Evolutionary conservation across 1,140 invertebrate genomes (phyloP).

Genomic region (Drosophila parabipectinata): DNA sequence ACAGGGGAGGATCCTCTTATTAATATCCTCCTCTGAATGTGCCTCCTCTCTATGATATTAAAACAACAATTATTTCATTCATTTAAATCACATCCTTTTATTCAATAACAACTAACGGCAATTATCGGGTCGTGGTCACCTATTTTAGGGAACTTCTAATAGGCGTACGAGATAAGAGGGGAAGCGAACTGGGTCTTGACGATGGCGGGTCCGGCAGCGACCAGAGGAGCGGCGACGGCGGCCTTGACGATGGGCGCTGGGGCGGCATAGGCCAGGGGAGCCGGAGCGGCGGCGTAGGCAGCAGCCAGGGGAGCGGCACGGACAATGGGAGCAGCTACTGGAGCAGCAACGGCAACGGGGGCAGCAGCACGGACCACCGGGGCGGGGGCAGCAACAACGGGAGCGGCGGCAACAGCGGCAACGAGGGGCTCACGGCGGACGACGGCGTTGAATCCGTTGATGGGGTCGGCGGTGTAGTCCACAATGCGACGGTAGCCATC

Average conservation of each 20-base stretch:
- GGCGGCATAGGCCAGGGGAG: conserved; percentile 46
- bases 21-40: no score
- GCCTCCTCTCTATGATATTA: not conserved
- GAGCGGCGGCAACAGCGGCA: conserved; percentile 71
- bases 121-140: conserved; percentile 66
- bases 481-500: conserved; percentile 84
- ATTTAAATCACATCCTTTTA: conserved; percentile 72
- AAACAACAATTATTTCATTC: conserved; percentile 21
- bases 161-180: conserved; percentile 76
- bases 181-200: conserved; percentile 78
- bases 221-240: conserved; percentile 48
- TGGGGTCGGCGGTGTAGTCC: conserved; percentile 81
- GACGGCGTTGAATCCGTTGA: conserved; percentile 84
- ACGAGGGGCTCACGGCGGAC: conserved; percentile 82
- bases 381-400: conserved; percentile 66
- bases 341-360: conserved; percentile 57
- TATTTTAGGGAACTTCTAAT: conserved; percentile 46
- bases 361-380: conserved; percentile 51
- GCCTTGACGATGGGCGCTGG: conserved; percentile 57
- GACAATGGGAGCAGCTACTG: conserved; percentile 49
- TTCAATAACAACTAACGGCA: conserved; percentile 83
- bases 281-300: conserved; percentile 39
- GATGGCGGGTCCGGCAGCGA: conserved; percentile 62
- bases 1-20: no score
- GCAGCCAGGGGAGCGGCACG: conserved; percentile 47